Evolutionary conservation across 64 coral and sea anemone genomes (phyloP), one percentile per base, ranked within the genome.

Genomic region (Trachythela sp.): DNA sequence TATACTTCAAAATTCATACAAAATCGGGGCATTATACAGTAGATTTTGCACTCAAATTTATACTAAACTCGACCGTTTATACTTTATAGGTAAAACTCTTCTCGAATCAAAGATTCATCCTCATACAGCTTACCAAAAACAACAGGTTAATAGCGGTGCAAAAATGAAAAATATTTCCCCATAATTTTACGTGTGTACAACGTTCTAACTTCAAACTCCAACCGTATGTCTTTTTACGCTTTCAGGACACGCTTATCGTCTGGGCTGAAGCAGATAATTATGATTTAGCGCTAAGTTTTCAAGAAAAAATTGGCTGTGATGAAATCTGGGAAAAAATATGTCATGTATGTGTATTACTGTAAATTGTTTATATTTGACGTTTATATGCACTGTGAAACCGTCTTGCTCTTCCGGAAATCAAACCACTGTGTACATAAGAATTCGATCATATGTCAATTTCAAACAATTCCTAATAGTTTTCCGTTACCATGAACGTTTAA

Each of bases 261-360:
- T 99, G 96, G 96, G 94, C 96, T 67, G 96, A 99, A 51, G 96
- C 93, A 70, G 96, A 99, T 49, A 99, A 99, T 84, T 99, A 94
- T 32, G 96, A 99, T 91, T 89, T 99, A 35, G 96, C 96, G 2
- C 31, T 99, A n/a, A 99, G 96, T 84, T 99, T 99, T 94, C 96
- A 99, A 83, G 96, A 99, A 59, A 99, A 99, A 91, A 93, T 93
- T 35, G 96, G 96, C 42, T 99, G 96, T 84, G 96, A 99, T 95
- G 96, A 99, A 84, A 94, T 99, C 72, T 99, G 96, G 96, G 96
- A 94, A 70, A 99, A 99, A 92, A 95, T 99, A 93, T 99, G 96
- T 87, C 93, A 99, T 93, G 96, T 99, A 91, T 14, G 87, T 71
- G 85, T 83, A 14, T 72, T 64, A 86, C 56, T 75, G 31, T 86